Percentiles rank a stretch among this genome's conserved stretches.
These are phyloP conservation scores for Sphenopsis melanotis DNA, from an alignment of 2,797 vertebrate species.

Conservation along the genomic window DNA sequence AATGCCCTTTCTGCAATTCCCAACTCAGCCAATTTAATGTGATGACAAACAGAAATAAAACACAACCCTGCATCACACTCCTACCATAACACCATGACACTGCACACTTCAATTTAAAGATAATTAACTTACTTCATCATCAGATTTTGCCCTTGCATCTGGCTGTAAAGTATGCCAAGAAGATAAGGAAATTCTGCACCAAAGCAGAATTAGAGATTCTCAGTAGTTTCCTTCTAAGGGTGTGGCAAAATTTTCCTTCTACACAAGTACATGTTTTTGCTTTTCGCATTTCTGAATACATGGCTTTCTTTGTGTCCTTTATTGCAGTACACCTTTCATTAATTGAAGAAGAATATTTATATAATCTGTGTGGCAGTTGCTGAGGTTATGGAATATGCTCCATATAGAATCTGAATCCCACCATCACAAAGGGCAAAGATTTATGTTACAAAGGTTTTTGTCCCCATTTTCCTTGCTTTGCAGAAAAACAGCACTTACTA, in stretches of 20 bases:
- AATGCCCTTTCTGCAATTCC: background rate
- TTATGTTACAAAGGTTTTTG: background rate
- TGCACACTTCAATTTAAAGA: background rate
- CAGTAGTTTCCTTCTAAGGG: background rate
- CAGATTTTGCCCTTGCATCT: background rate
- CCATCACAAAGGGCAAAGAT: background rate
- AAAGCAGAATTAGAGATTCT: background rate
- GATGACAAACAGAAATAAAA: background rate
- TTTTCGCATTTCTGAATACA: background rate
- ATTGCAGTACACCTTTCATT: background rate
- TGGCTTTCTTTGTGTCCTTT: background rate
- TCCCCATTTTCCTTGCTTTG: background rate
- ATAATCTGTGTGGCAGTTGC: background rate
- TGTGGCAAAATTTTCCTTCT: background rate
- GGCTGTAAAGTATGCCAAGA: background rate
- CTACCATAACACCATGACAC: background rate
- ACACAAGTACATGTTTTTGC: accelerated
- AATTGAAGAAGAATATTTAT: background rate
- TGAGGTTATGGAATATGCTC: background rate
- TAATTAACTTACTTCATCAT: background rate
- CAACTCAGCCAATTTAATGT: background rate
- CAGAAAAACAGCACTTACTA: background rate
- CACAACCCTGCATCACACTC: background rate
- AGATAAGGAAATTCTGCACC: background rate
- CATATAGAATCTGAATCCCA: background rate